Base-by-base conservation (phyloP, 2,113 vertebrate species). In the Callopanchax toddi region DNA sequence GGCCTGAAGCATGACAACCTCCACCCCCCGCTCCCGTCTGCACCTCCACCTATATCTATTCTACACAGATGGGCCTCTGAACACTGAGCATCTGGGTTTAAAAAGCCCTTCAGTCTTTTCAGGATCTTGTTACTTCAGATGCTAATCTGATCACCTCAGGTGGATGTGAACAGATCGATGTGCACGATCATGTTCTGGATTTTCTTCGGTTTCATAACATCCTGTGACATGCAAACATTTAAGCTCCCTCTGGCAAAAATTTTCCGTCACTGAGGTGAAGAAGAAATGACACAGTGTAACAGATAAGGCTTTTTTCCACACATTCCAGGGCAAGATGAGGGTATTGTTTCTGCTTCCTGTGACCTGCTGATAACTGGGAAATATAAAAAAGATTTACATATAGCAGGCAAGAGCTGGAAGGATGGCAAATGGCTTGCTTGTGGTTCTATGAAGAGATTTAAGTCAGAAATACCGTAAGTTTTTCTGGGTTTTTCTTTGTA, bases 61-160 rank as follows among this genome's bases (percentile, higher is more conserved):
- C 25, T 52, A 16, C 45, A 83, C 69, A 75, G 54, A 70, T 36
- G 49, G 26, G 22, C 29, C 60, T 49, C 55, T 60, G 39, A 67
- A 50, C 62, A 43, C 2, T 1, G n/a, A 46, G 58, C 36, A 59
- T 56, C n/a, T 39, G 15, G 15, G 18, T 32, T 1, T 8, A 62
- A 53, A 51, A 22, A 11, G 22, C 2, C 25, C 25, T 16, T 39
- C 6, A 36, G 48, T 45, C 46, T 56, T 17, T 29, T 23, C 17
- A 32, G 46, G 52, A 49, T 40, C 42, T 46, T 29, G 11, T 46
- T 18, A 8, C 59, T 70, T 42, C 50, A 43, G 16, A 4, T 26
- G 18, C 26, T 56, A 12, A 71, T 66, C 11, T 48, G 66, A 67
- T 48, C 61, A 62, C 5, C 25, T 37, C 9, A 40, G 32, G 45